phyloP scores from a whole-genome alignment of 2,113 vertebrate genomes.

The Pagrus major region DNA sequence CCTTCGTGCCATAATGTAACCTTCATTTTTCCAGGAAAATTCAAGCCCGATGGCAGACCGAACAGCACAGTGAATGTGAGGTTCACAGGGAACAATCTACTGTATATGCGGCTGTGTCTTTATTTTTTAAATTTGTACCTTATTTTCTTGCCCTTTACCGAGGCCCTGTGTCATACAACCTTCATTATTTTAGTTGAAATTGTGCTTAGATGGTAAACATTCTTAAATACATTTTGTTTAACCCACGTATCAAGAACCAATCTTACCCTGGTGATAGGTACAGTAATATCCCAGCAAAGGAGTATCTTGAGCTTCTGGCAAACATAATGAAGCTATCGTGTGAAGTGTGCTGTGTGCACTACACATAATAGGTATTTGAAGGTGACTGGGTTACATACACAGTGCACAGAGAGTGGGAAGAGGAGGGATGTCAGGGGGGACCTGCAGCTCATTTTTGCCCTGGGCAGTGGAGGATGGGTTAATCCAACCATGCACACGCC shows the following conservation, averaged over 20 bases:
- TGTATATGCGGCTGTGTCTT: no score
- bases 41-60: no score
- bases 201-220: neutral
- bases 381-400: conserved; percentile 12
- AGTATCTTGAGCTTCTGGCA: neutral
- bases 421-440: neutral
- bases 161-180: neutral
- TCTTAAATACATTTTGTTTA: neutral
- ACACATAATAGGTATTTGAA: neutral
- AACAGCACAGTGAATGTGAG: no score
- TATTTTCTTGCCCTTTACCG: neutral
- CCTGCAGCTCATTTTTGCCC: neutral
- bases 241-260: neutral
- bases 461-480: neutral
- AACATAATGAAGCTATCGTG: neutral
- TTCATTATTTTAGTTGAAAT: neutral
- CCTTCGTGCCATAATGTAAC: no score
- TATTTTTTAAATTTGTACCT: neutral
- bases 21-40: no score
- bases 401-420: neutral
- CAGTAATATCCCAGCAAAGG: neutral
- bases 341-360: neutral
- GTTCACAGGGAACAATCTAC: no score
- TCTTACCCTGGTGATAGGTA: neutral
- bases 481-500: neutral